Base-by-base conservation (phyloP, 2,797 vertebrate species). In the Cygnus olor region DNA sequence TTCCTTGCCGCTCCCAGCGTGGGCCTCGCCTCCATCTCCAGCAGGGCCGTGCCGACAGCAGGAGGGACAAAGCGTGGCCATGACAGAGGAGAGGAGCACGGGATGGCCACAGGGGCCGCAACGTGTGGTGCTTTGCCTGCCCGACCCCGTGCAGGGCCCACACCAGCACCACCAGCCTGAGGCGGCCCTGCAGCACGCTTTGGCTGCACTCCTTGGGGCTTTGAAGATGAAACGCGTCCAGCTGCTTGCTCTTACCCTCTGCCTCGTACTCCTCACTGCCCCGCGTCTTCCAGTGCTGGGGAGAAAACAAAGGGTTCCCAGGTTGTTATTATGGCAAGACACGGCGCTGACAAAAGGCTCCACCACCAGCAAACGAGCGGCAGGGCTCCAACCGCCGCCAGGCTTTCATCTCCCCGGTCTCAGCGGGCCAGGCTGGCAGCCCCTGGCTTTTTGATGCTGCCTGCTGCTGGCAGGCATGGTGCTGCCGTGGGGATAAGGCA, bases 211-310 rank as follows among this genome's bases (percentile, higher is more conserved):
- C 45, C 16, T 34, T 49, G 5, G 36, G 24, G 38, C 38, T 56
- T 17, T 22, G 51, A 15, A 11, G 34, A 28, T 10, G 7, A 38
- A 36, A 34, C 40, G 2, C 19, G 14, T 22, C 63, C 63, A 32
- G 42, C 40, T 65, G 63, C 11, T 14, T 15, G 69, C 68, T 86
- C 97, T 97, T 97, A 98, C 98, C 98, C 97, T 98, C 98, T 0
- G 98, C 98, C 95, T 98, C 98, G 6, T 98, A 98, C 82, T 98
- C 98, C 91, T 98, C 98, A 3, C 97, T 97, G 90, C 45, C 97
- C 14, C 91, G 97, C 0, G 94, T 91, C 93, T 98, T 97, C 98
- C 98, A 98, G 80, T 40, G 94, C 98, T 98, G 90, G 24, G 79
- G 70, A 87, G 85, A 44, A 88, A 91, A 94, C 91, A 71, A 95